A percentile compares a stretch with the other conserved stretches of the same genome.
Evolutionary conservation across 2,113 vertebrate species (phyloP).

Genomic region (Ptilorrhoa leucosticta): DNA sequence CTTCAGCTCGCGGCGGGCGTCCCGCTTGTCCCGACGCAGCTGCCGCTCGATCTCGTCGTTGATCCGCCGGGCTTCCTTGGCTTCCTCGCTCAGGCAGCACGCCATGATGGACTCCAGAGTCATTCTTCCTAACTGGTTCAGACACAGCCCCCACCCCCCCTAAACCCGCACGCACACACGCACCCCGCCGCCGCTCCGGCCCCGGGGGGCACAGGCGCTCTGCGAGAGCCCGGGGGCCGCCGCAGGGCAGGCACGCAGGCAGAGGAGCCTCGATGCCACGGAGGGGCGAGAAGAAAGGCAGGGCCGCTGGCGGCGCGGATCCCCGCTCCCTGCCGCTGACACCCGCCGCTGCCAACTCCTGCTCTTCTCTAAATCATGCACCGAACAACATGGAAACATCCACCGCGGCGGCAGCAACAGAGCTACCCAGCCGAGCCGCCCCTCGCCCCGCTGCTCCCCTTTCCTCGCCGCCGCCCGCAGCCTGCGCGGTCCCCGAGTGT

Average conservation of each 20-base stretch:
- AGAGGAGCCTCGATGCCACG: neutral
- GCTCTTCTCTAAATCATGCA: conserved; percentile 42
- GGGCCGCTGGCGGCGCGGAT: neutral
- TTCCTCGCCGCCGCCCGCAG: neutral
- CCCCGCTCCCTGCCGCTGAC: neutral
- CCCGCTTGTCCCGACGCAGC: conserved; percentile 81
- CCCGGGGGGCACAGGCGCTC: conserved; percentile 32
- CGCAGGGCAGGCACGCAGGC: neutral
- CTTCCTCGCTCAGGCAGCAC: conserved; percentile 86
- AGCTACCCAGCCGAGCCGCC: neutral
- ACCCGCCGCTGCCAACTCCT: conserved; percentile 26
- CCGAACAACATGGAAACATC: conserved; percentile 32
- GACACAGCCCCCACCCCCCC: conserved; percentile 63
- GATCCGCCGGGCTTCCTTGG: conserved; percentile 80
- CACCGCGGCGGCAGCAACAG: conserved; percentile 21
- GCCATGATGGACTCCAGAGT: conserved; percentile 88
- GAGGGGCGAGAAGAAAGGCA: neutral
- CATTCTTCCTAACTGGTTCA: conserved; percentile 76
- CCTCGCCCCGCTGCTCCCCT: neutral
- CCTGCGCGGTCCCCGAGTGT: neutral
- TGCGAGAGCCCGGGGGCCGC: neutral
- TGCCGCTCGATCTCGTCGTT: conserved; percentile 84
- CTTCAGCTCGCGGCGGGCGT: conserved; percentile 80
- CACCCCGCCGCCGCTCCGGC: conserved; percentile 41
- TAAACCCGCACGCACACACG: conserved; percentile 40